A percentile compares a stretch with the other conserved stretches of the same genome.
phyloP scores from a whole-genome alignment of 1,140 invertebrate species.

The Drosophila pseudoananassae region DNA sequence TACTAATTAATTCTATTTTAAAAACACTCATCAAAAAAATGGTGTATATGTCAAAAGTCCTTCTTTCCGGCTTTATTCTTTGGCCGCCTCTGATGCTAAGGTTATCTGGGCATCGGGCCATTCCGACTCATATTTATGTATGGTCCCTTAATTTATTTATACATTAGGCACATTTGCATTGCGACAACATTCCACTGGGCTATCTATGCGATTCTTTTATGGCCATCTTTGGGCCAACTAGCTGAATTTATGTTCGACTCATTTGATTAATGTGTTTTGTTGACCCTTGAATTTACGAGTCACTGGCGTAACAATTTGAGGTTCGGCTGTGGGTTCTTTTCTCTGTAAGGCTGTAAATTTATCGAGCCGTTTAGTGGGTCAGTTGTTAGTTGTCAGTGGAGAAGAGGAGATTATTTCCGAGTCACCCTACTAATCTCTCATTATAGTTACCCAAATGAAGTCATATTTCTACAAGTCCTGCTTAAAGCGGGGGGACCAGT shows the following conservation, averaged over 20 bases:
- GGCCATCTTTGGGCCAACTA: conserved; percentile 39
- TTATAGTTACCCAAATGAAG: conserved; percentile 6
- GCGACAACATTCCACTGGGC: conserved; percentile 29
- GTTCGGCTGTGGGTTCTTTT: conserved; percentile 14
- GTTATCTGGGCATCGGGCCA: conserved; percentile 40
- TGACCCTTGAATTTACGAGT: conserved; percentile 45
- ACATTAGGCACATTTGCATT: conserved; percentile 40
- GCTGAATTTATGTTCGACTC: conserved; percentile 65
- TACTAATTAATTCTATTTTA: background rate
- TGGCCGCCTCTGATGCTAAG: conserved; percentile 28
- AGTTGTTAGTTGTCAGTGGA: conserved; percentile 27
- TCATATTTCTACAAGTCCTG: background rate
- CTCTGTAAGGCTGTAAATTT: conserved; percentile 38
- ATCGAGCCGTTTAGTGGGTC: conserved; percentile 58
- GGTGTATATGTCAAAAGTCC: background rate
- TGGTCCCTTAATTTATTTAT: conserved; percentile 55
- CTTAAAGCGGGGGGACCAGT: background rate
- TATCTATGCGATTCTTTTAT: conserved; percentile 45
- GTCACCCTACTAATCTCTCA: conserved; percentile 30
- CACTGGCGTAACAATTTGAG: conserved; percentile 51
- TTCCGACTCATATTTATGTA: conserved; percentile 49
- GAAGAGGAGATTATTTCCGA: conserved; percentile 2
- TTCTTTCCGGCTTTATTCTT: conserved; percentile 30
- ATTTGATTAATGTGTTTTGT: conserved; percentile 65
- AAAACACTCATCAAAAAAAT: background rate